A percentile compares a stretch with the other conserved stretches of the same genome.
Evolutionary conservation across 2,113 vertebrate species (phyloP).

Genomic region (Acrocephalus kingi): DNA sequence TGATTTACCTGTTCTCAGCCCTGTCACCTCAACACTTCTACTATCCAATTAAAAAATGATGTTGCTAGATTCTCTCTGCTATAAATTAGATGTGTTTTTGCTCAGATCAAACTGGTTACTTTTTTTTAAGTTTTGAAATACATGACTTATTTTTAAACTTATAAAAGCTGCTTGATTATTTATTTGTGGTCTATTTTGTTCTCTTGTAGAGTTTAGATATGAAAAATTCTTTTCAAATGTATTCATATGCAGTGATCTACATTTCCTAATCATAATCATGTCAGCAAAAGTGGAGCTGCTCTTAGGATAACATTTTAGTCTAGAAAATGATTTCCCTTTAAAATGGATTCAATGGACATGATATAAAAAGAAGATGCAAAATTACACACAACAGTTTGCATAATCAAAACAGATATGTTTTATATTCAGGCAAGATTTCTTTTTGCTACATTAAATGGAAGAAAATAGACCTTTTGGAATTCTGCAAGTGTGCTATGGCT

Average conservation of each 20-base stretch:
- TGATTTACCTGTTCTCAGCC: constrained; percentile 84
- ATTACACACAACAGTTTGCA: constrained; percentile 85
- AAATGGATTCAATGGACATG: constrained; percentile 84
- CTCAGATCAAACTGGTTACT: constrained; percentile 69
- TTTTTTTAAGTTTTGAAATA: constrained; percentile 67
- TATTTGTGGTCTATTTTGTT: constrained; percentile 82
- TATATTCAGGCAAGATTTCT: constrained; percentile 80
- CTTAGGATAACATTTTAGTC: constrained; percentile 81
- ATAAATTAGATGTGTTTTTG: constrained; percentile 69
- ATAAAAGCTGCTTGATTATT: constrained; percentile 82
- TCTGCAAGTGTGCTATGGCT: constrained; percentile 72
- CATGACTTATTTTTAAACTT: constrained; percentile 79
- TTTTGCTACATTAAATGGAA: constrained; percentile 77
- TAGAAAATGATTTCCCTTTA: constrained; percentile 83
- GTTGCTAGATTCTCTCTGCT: constrained; percentile 59
- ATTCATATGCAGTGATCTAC: constrained; percentile 80
- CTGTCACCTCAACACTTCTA: constrained; percentile 75
- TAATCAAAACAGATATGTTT: constrained; percentile 84
- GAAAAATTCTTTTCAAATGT: constrained; percentile 78
- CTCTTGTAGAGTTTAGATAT: constrained; percentile 77
- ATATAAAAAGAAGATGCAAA: constrained; percentile 81
- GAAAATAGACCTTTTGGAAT: constrained; percentile 79
- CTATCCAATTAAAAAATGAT: constrained; percentile 76
- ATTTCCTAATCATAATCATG: constrained; percentile 85
- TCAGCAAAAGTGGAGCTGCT: constrained; percentile 80